Base-by-base conservation (phyloP, 1,140 invertebrate genomes). In the Drosophila serrata region DNA sequence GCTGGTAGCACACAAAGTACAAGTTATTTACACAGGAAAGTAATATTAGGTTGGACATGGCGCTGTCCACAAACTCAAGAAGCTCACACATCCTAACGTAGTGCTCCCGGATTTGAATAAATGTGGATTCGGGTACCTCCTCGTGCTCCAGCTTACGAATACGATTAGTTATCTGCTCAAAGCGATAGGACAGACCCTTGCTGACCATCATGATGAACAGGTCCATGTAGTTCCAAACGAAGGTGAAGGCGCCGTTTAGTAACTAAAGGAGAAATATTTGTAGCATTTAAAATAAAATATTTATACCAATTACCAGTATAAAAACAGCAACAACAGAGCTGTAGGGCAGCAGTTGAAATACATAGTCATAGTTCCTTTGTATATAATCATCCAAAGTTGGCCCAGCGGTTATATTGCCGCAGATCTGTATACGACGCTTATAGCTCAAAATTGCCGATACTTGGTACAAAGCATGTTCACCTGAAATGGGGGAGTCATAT, bases 1-100 rank as follows among this genome's bases (percentile, higher is more conserved):
- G 93, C 81, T 96, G 96, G 2, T 96, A 92, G 73, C 96, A 96
- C 33, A 96, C 95, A 73, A 96, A 96, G 76, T 96, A 96, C 3
- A 96, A 92, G 90, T 96, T 96, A 65, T 95, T 95, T 0, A 94
- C 93, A 68, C 95, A 96, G 0, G 96, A 96, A n/a, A 96, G 85
- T 3, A 96, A 91, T 33, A 96, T 94, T 0, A 96, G 94, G 46
- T 93, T 93, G 7, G 95, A 95, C 31, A 95, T 92, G 37, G 93
- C 91, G 4, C 93, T 92, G 62, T 95, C 95, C 35, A 95, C 92
- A 6, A 82, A 92, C 75, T 94, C 93, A 1, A 95, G 94, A 3
- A 95, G 78, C 45, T 92, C 93, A 27, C 94, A 94, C 60, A 95
- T 90, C 60, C 93, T 93, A 63, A 95, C 95, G 76, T 95, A 95